Evolutionary conservation across 37 sponge, comb jelly and placozoan species (phyloP).

Genomic region (Tethya wilhelma): DNA sequence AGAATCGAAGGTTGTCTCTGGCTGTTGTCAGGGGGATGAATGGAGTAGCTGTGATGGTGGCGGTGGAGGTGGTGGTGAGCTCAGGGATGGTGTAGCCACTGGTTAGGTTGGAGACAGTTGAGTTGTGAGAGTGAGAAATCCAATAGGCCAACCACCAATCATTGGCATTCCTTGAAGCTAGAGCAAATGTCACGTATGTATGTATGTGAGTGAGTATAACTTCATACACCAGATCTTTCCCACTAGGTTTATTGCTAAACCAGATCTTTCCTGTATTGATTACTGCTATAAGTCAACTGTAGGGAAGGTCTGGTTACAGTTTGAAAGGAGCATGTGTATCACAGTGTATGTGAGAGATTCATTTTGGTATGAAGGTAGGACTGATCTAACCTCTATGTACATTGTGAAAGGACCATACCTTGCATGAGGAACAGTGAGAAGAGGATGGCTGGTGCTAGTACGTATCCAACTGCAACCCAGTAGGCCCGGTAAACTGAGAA

Average conservation of each 20-base stretch:
- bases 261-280: too few relatives aligned
- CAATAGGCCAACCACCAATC: conserved; percentile 95
- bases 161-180: conserved; percentile 78
- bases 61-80: neutral
- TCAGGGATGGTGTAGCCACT: too few relatives aligned
- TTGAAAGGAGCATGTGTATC: neutral
- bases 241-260: too few relatives aligned
- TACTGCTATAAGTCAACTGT: too few relatives aligned
- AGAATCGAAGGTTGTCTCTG: conserved; percentile 64
- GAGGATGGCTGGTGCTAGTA: conserved; percentile 74
- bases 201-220: too few relatives aligned
- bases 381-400: neutral
- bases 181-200: too few relatives aligned
- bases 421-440: conserved; percentile 92
- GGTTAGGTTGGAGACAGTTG: conserved; percentile 15
- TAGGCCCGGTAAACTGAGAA: conserved; percentile 91
- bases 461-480: conserved; percentile 80
- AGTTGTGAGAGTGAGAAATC: conserved; percentile 61
- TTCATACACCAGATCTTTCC: too few relatives aligned
- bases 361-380: neutral
- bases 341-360: neutral
- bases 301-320: too few relatives aligned
- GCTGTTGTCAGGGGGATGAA: neutral
- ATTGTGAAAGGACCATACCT: conserved; percentile 36
- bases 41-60: neutral